A percentile compares a stretch with the other conserved stretches of the same genome.
Evolutionary conservation across 1,140 invertebrate species (phyloP).

Genomic region (Watersipora subatra): DNA sequence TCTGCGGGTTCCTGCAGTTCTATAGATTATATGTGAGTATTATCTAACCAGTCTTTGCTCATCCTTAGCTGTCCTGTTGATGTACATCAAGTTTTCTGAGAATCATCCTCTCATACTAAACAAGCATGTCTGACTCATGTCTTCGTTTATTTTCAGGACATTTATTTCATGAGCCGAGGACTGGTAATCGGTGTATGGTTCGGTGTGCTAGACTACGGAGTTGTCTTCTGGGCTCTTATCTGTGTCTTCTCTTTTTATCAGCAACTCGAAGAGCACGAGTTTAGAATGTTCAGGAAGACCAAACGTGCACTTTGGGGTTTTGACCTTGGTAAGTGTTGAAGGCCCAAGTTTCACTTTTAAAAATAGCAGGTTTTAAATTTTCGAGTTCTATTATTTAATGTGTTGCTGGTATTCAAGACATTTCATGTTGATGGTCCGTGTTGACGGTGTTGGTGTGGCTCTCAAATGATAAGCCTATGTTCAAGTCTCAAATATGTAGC

Average conservation of each 20-base stretch:
- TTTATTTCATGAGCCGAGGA: background rate
- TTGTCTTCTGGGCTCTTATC: background rate
- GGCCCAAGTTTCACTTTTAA: too few species aligned
- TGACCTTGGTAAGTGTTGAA: background rate
- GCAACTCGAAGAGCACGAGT: constrained; percentile 1
- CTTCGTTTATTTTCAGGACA: background rate
- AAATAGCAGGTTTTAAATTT: too few species aligned
- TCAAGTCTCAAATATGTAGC: too few species aligned
- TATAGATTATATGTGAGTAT: background rate
- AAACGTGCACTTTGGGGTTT: background rate
- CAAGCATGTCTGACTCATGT: background rate
- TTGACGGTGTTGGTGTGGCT: too few species aligned
- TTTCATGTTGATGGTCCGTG: too few species aligned
- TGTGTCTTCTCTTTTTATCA: constrained; percentile 1
- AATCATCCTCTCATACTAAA: background rate
- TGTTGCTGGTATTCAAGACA: too few species aligned
- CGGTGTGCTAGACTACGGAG: background rate
- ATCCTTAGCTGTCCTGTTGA: too few species aligned
- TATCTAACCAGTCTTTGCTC: too few species aligned
- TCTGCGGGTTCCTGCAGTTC: background rate
- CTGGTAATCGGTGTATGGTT: background rate
- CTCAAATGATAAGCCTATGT: too few species aligned
- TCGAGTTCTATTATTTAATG: too few species aligned
- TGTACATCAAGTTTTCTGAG: background rate
- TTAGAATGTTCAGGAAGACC: background rate